Base-by-base conservation (phyloP, 2,888 invertebrate species). In the Drosophila quinaria region DNA sequence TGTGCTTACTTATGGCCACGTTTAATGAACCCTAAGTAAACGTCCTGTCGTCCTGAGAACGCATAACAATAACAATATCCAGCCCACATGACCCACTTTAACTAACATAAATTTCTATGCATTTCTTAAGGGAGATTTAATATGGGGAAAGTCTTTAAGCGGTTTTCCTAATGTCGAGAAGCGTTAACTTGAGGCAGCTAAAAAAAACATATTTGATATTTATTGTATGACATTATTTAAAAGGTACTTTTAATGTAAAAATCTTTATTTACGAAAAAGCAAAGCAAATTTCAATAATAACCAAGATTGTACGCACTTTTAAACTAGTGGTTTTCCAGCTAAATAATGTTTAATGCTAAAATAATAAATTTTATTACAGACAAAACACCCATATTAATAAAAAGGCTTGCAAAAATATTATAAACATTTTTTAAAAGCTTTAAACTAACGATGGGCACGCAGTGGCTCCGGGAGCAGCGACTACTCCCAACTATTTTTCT, bases 61-160 rank as follows among this genome's bases (percentile, higher is more conserved):
- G 50, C 49, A 64, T 39, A 55, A 35, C 66, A 63, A 71, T 60
- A 74, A 66, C 62, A 72, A 55, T 55, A 47, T 61, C 39, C 67
- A 60, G 59, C 62, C 59, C 69, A 75, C 67, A 72, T 83, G 83
- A 89, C 83, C 89, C 79, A 89, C 52, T 81, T 89, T 68, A 52
- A 55, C 58, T 63, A 33, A 63, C 60, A 82, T 81, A 66, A 58
- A 68, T 69, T 82, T 67, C 56, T 52, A 68, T 65, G 62, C 54
- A 54, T n/a, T n/a, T n/a, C n/a, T n/a, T n/a, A n/a, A n/a, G n/a
- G 9, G 15, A 15, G 11, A 0, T 9, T 15, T 5, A 25, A 39
- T 10, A n/a, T 8, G 44, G 22, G 19, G 15, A 55, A 55, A 52
- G 37, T 47, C 52, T 15, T 47, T 15, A 54, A 33, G 46, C 19